Base-by-base conservation (phyloP, 2,797 vertebrate species). In the Thaleichthys pacificus region DNA sequence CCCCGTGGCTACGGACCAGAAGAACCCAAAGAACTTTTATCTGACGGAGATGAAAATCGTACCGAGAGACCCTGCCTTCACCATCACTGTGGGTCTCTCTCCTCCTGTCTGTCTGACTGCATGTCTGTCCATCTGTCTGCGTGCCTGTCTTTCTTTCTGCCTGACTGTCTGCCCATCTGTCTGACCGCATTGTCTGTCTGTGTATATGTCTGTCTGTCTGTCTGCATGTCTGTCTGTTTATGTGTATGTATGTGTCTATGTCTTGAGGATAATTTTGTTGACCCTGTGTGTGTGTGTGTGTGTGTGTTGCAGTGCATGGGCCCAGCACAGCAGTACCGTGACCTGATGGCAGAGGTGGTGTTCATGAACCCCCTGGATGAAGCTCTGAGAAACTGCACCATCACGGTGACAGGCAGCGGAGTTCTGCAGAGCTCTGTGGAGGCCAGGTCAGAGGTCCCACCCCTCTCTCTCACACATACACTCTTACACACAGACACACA, bases 1-100 rank as follows among this genome's bases (percentile, higher is more conserved):
- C n/a, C 65, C 91, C 87, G 2, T 91, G 35, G 83, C 91, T 24
- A 88, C 47, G 0, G 90, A 94, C 0, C 72, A 85, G 0, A 8
- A 74, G 0, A 19, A 72, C 0, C 72, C 54, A 0, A 68, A 76
- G 0, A 17, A 68, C 0, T 0, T 0, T 0, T 92, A 89, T 79
- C 82, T 96, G 58, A 86, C 84, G 11, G 91, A 91, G 81, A 73
- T 89, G 26, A 86, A 95, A 11, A 57, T 96, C 0, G 82, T 90
- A 65, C 78, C 94, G 58, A 32, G 68, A 9, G 85, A 88, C 17
- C 91, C 94, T 0, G 58, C 73, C 0, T 75, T 96, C 60, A 22
- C 35, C 5, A 38, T 95, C 7, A 82, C 74, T 7, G 95, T 96
- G 38, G 81, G 91, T 84, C 24, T 4, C 4, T 15, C 30, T 30